These are phyloP conservation scores for Uropsilus gracilis DNA, from an alignment of 2,113 vertebrate genomes.

Conservation along the genomic window DNA sequence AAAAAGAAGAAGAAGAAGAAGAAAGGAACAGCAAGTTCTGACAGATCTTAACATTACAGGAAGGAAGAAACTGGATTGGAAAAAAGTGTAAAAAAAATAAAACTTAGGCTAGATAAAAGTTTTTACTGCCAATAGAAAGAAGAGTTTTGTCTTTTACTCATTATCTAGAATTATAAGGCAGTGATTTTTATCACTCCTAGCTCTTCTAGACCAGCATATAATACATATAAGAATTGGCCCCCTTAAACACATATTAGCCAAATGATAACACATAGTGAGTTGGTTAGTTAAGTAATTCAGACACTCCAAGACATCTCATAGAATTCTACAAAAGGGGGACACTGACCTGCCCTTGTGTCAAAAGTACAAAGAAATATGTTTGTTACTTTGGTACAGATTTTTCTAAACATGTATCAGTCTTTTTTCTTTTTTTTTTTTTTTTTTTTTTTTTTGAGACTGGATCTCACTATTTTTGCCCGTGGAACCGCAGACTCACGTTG, in stretches of 20 bases:
- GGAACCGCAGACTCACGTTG: too few relatives aligned
- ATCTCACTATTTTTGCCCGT: too few relatives aligned
- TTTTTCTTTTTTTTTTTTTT: not conserved
- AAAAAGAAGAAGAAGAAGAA: not conserved
- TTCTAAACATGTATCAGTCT: not conserved
- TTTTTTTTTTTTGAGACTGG: too few relatives aligned
- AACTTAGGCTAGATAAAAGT: not conserved
- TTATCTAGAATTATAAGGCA: not conserved
- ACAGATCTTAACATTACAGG: not conserved
- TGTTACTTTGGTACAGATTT: not conserved
- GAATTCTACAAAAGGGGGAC: not conserved
- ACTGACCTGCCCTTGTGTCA: not conserved
- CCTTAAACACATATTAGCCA: not conserved
- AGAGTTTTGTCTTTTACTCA: not conserved
- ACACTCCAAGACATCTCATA: not conserved
- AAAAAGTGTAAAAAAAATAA: not conserved
- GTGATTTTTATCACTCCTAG: not conserved
- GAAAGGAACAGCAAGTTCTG: not conserved
- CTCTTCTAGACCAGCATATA: not conserved
- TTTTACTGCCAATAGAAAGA: not conserved
- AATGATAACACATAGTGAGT: not conserved
- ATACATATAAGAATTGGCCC: not conserved
- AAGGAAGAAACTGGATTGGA: not conserved
- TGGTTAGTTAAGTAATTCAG: constrained; percentile 1
- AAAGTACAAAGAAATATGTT: not conserved